phyloP scores from a whole-genome alignment of 1,140 invertebrate species.

The Lasioglossum albipes region DNA sequence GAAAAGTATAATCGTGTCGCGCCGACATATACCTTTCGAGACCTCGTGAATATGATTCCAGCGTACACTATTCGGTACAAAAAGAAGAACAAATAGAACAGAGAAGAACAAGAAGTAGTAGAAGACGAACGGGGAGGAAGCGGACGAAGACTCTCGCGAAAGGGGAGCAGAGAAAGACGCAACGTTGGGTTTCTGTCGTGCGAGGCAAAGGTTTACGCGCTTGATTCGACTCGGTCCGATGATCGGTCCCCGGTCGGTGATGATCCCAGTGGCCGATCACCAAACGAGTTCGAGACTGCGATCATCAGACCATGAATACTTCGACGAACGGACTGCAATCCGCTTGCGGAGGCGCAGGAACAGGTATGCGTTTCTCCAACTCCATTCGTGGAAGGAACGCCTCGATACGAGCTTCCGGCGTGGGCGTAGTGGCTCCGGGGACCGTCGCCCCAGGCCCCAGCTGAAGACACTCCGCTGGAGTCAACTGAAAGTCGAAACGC shows the following conservation, averaged over 20 bases:
- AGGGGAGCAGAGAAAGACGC: not conserved
- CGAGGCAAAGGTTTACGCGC: constrained; percentile 10
- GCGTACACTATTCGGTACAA: not conserved
- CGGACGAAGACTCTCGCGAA: no score
- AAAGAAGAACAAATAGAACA: no score
- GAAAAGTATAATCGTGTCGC: constrained; percentile 5
- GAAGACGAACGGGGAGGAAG: no score
- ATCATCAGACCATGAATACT: constrained; percentile 75
- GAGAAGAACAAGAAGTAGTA: no score
- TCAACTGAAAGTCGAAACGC: constrained; percentile 72
- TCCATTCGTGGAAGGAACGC: constrained; percentile 80
- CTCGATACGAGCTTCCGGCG: constrained; percentile 79
- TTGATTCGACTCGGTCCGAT: not conserved
- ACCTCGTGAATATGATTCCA: not conserved
- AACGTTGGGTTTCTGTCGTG: constrained; percentile 24
- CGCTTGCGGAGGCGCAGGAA: constrained; percentile 80
- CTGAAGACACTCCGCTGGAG: constrained; percentile 81
- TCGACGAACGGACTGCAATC: constrained; percentile 83
- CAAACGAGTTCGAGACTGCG: not conserved
- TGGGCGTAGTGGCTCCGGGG: constrained; percentile 33
- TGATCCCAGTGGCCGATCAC: constrained; percentile 1
- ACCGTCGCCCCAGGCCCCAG: constrained; percentile 73
- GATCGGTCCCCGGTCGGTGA: not conserved
- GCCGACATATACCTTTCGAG: not conserved
- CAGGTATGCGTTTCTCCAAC: constrained; percentile 82